Conservation (phyloP, 2,797 vertebrate genomes). For the Anguilla obscura region DNA sequence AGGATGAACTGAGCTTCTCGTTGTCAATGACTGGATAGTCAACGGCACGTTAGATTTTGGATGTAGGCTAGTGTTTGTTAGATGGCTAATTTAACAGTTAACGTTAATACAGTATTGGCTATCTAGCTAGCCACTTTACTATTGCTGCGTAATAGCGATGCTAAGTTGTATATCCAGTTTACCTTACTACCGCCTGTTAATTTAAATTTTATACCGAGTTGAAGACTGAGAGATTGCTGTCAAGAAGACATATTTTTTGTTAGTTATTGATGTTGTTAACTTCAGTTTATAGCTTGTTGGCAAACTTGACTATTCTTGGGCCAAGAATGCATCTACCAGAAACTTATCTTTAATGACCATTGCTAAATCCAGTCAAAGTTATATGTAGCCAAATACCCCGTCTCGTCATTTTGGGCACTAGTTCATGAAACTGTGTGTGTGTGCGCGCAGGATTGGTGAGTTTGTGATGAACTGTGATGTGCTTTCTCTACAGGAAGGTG, state of each 20-base stretch:
- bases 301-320: background rate
- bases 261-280: too few species aligned
- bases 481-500: conserved; percentile 76
- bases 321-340: background rate
- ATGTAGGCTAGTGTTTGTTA: background rate
- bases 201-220: too few species aligned
- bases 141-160: background rate
- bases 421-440: background rate
- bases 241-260: too few species aligned
- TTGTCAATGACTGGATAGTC: background rate
- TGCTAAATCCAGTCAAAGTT: background rate
- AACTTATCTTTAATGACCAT: background rate
- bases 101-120: background rate
- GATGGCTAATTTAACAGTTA: background rate
- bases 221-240: too few species aligned
- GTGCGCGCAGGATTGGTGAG: background rate
- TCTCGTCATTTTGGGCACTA: background rate
- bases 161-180: background rate
- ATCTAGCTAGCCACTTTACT: background rate
- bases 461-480: background rate
- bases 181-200: background rate
- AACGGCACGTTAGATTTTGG: background rate
- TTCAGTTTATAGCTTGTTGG: background rate
- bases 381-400: background rate
- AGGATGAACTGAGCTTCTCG: background rate